Evolutionary conservation across 2,797 vertebrate genomes (phyloP), one percentile per base, ranked within the genome.

Genomic region (Malurus splendens): DNA sequence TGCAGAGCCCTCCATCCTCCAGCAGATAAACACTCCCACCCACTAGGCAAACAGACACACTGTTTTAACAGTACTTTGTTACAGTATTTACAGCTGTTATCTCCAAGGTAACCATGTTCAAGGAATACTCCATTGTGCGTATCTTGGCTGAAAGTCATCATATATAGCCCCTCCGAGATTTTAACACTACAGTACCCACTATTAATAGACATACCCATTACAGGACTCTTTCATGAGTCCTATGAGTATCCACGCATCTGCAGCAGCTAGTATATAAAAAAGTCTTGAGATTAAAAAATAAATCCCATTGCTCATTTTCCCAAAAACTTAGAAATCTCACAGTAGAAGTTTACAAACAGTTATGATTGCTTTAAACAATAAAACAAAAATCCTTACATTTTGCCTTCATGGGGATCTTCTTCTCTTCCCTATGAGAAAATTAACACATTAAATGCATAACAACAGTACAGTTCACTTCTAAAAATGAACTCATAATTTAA

Each of bases 381-480:
- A 78, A 89, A 64, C 19, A 90, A 91, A 91, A 91, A 74, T 67
- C 36, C 99, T 99, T 98, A 99, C 99, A 99, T 97, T 99, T 99
- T 99, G 96, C 99, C 99, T 98, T 99, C 99, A 93, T 99, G 99
- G 88, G 99, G 99, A 98, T 99, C 99, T 97, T 99, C 99, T 96
- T 99, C 99, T 90, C 99, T 98, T 50, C 98, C 98, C 99, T 99
- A 92, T 90, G 55, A 94, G 96, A 95, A 95, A 93, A 90, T 81
- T 38, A 90, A 94, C 32, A 90, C 42, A 87, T 39, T 92, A 91
- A 92, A 44, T 85, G 50, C 56, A 90, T 65, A 44, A 73, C 12
- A 92, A 91, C 24, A 91, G 9, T 59, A 85, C 9, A 90, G 28
- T 18, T 83, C 20, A 47, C 52, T 59, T 2, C 0, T 7, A 52